Base-by-base conservation (phyloP, 2,888 invertebrate species). In the Coelinius sp. region DNA sequence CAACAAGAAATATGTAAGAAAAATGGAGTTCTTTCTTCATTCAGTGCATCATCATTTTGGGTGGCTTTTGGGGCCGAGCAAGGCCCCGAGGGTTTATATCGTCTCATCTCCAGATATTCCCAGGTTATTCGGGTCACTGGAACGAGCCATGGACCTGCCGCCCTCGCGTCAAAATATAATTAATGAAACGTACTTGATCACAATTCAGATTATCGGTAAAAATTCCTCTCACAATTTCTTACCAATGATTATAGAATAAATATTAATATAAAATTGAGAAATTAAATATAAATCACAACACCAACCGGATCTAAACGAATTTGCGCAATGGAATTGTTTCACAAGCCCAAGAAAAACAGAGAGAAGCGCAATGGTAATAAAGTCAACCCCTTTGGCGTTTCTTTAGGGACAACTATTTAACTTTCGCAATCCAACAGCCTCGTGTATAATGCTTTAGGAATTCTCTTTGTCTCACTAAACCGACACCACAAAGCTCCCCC, bases 51-150 rank as follows among this genome's bases (percentile, higher is more conserved):
- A 59, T 20, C 20, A 12, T 24, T 35, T 67, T 62, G 69, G 49
- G 20, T 52, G 52, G 64, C 65, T 73, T 75, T 70, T 65, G 72
- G 67, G 77, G 76, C 67, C 76, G 70, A n/a, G 49, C 12, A 17
- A 64, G 71, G 65, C 77, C 77, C 44, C 70, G 67, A 74, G 71
- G 71, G 71, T 71, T 63, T 73, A 38, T 70, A 31, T 62, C 41
- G 63, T 27, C 41, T 38, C 25, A 41, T 65, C 49, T 69, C 20
- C 46, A 53, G 56, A 65, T 35, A 67, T 70, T 52, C 75, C 69
- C 62, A 73, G 77, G 79, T 80, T 85, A 86, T 86, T 81, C 83
- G 83, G 86, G 86, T 86, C 83, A 86, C 85, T 86, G 85, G 86
- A 85, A 82, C 85, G 83, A 72, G 81, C 80, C 79, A 76, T 80